Evolutionary conservation across 2,113 vertebrate species (phyloP).

Genomic region (Oryzias javanicus): DNA sequence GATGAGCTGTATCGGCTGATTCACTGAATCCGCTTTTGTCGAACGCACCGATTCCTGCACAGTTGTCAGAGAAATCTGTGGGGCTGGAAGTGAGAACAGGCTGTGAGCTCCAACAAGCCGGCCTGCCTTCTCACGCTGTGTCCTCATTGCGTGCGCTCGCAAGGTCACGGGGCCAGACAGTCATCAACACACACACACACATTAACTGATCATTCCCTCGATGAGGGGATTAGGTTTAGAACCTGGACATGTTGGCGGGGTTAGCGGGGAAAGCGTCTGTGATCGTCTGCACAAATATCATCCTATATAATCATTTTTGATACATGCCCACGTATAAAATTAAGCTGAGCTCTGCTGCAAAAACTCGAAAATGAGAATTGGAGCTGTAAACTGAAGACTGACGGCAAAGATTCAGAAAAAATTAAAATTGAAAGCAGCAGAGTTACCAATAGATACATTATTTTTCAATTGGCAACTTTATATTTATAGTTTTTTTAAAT

Average conservation of each 20-base stretch:
- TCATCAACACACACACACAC: constrained; percentile 41
- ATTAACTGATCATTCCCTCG: constrained; percentile 64
- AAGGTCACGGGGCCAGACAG: constrained; percentile 74
- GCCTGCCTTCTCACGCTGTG: constrained; percentile 51
- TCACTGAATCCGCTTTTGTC: background rate
- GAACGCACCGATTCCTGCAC: constrained; percentile 16
- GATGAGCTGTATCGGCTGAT: constrained; percentile 2
- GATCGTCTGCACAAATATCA: background rate
- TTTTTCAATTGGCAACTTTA: too few species aligned
- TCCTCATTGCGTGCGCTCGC: constrained; percentile 69
- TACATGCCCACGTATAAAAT: too few species aligned
- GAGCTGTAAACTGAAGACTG: too few species aligned
- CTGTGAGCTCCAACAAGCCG: constrained; percentile 63
- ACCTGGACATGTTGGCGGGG: constrained; percentile 63
- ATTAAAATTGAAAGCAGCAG: too few species aligned
- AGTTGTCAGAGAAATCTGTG: constrained; percentile 23
- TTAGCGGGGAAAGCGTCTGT: constrained; percentile 10
- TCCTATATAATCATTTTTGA: constrained; percentile 8
- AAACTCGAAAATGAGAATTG: too few species aligned
- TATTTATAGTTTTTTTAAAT: too few species aligned
- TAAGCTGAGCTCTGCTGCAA: too few species aligned
- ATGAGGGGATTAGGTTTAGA: constrained; percentile 64
- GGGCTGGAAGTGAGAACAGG: constrained; percentile 44
- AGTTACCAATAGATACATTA: too few species aligned
- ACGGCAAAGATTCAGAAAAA: too few species aligned